These are phyloP conservation scores for Biston betularia DNA, from an alignment of 2,888 invertebrate species.

Conservation along the genomic window DNA sequence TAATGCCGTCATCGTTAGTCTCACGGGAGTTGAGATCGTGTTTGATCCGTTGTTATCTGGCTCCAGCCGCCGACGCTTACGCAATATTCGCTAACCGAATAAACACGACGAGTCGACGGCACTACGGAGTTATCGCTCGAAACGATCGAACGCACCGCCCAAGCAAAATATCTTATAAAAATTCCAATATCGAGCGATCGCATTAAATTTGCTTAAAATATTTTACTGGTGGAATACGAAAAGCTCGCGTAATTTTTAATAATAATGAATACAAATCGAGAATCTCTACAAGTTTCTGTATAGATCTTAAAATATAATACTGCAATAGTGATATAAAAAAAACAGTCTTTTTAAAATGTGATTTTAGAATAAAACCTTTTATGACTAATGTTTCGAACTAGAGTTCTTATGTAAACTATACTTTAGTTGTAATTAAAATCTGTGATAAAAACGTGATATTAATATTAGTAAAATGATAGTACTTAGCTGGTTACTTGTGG, in stretches of 20 bases:
- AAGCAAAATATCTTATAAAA: constrained; percentile 1
- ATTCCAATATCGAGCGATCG: neutral
- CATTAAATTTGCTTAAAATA: neutral
- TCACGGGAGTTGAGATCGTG: constrained; percentile 24
- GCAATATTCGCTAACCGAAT: constrained; percentile 49
- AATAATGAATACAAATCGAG: neutral
- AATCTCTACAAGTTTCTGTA: neutral
- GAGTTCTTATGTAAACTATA: constrained; percentile 10
- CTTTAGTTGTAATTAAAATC: constrained; percentile 39
- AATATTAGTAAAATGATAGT: constrained; percentile 71
- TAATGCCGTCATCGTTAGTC: neutral
- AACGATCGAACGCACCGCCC: constrained; percentile 45
- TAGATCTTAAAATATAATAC: neutral
- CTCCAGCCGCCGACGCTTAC: constrained; percentile 57
- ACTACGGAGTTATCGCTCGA: constrained; percentile 46
- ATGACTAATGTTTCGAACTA: neutral
- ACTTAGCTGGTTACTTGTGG: constrained; percentile 67
- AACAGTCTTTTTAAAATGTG: too few relatives aligned
- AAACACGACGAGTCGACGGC: constrained; percentile 34
- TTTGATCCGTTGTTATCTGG: constrained; percentile 58
- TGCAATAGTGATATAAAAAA: neutral
- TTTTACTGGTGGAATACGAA: neutral
- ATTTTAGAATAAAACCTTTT: neutral
- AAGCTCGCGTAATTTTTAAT: neutral
- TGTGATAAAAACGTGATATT: constrained; percentile 75